Evolutionary conservation across 2,113 vertebrate genomes (phyloP).

Genomic region (Oryzias javanicus): DNA sequence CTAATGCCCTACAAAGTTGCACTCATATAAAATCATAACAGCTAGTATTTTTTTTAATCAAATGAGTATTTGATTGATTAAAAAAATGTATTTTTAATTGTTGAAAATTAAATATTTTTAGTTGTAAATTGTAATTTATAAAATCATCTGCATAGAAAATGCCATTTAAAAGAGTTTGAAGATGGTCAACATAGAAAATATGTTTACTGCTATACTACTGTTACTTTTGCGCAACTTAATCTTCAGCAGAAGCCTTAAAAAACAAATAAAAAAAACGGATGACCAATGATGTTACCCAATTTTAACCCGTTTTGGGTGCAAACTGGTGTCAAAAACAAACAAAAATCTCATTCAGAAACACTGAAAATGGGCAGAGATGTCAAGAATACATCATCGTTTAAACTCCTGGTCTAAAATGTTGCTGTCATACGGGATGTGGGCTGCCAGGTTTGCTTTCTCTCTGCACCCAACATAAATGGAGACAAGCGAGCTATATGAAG

Average conservation of each 20-base stretch:
- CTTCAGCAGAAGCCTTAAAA: too few relatives aligned
- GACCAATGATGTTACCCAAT: too few relatives aligned
- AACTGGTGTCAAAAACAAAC: not conserved
- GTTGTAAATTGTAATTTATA: not conserved
- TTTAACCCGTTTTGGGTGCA: not conserved
- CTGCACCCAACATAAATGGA: constrained; percentile 52
- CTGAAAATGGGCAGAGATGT: not conserved
- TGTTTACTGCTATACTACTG: too few relatives aligned
- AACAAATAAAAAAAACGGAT: too few relatives aligned
- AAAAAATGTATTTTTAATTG: not conserved
- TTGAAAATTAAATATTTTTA: not conserved
- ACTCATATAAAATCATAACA: too few relatives aligned
- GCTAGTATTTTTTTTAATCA: too few relatives aligned
- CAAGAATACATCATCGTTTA: not conserved
- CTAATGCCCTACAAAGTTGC: too few relatives aligned
- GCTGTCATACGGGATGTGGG: not conserved
- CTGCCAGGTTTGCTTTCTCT: constrained; percentile 29
- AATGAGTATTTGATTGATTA: not conserved
- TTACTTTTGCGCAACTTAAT: too few relatives aligned
- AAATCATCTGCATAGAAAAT: too few relatives aligned
- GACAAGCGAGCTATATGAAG: constrained; percentile 46
- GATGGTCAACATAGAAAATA: too few relatives aligned
- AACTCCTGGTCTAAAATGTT: constrained; percentile 1
- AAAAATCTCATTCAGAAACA: not conserved
- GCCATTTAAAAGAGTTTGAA: too few relatives aligned